A percentile compares a stretch with the other conserved stretches of the same genome.
Evolutionary conservation across 1,140 invertebrate genomes (phyloP).

Genomic region (Drosophila insularis): DNA sequence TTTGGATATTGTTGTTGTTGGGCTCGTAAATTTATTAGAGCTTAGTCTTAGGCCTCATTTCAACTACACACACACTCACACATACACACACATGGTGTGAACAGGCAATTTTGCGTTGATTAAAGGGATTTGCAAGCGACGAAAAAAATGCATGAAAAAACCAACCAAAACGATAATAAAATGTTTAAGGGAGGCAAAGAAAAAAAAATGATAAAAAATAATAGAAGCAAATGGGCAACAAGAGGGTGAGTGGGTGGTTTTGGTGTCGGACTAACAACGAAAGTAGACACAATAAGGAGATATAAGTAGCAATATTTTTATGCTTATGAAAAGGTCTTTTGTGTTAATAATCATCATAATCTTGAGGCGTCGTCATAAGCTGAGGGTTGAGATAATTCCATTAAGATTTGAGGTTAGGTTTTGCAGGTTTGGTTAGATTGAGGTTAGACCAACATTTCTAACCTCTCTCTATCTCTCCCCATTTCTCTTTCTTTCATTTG

Average conservation of each 20-base stretch:
- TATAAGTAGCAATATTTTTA: conserved; percentile 63
- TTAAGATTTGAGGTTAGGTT: conserved; percentile 60
- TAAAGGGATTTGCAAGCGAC: conserved; percentile 59
- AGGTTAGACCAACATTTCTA: no score
- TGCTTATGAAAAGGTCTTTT: conserved; percentile 66
- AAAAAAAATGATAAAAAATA: conserved; percentile 70
- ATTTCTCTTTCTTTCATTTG: conserved; percentile 18
- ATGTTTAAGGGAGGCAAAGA: conserved; percentile 32
- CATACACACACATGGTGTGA: conserved; percentile 39
- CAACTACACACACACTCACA: conserved; percentile 39
- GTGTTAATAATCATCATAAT: conserved; percentile 73
- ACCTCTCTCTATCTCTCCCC: conserved; percentile 1
- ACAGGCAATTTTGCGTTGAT: conserved; percentile 70
- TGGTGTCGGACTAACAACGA: conserved; percentile 22
- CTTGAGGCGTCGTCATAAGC: conserved; percentile 62
- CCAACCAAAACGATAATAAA: conserved; percentile 53
- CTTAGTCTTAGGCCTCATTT: conserved; percentile 46
- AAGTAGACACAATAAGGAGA: conserved; percentile 18
- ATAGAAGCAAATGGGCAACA: conserved; percentile 11
- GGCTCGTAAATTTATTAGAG: conserved; percentile 75
- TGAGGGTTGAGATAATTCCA: conserved; percentile 54
- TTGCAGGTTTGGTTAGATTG: conserved; percentile 3
- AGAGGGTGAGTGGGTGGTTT: background rate
- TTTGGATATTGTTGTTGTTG: background rate
- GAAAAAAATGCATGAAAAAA: conserved; percentile 16